Conservation (phyloP, 2,797 vertebrate genomes). For the Prunella strophiata region DNA sequence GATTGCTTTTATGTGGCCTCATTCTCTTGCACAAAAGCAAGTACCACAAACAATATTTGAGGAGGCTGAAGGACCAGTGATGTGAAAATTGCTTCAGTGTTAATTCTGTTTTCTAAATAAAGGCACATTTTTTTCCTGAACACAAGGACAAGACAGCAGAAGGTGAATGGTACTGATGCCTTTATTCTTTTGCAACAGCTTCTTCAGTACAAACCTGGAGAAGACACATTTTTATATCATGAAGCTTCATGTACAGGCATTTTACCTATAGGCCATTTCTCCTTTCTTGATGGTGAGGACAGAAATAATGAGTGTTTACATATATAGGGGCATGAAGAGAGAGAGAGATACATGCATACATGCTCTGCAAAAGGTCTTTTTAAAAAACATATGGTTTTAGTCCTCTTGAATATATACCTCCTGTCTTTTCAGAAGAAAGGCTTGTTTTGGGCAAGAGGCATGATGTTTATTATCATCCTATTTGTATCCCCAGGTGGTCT, state of each 20-base stretch:
- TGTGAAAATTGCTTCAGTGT: constrained; percentile 37
- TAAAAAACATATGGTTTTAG: neutral
- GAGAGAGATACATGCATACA: neutral
- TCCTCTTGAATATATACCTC: neutral
- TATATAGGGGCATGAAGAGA: neutral
- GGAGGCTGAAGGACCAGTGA: neutral
- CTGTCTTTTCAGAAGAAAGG: neutral
- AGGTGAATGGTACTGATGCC: neutral
- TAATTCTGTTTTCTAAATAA: constrained; percentile 46
- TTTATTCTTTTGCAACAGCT: neutral
- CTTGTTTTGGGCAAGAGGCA: neutral
- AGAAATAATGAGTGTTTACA: neutral
- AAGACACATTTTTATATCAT: neutral
- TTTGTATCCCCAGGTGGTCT: neutral
- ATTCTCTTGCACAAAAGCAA: neutral
- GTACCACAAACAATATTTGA: constrained; percentile 8
- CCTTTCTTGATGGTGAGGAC: neutral
- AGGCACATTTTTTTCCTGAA: neutral
- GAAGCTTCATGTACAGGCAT: neutral
- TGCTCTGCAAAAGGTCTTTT: neutral
- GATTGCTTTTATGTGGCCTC: constrained; percentile 33
- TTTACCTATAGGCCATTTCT: neutral
- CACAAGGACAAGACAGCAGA: neutral
- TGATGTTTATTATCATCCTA: neutral
- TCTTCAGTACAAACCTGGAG: neutral